Conservation (phyloP, 1,140 invertebrate species). For the Drosophila repleta region DNA sequence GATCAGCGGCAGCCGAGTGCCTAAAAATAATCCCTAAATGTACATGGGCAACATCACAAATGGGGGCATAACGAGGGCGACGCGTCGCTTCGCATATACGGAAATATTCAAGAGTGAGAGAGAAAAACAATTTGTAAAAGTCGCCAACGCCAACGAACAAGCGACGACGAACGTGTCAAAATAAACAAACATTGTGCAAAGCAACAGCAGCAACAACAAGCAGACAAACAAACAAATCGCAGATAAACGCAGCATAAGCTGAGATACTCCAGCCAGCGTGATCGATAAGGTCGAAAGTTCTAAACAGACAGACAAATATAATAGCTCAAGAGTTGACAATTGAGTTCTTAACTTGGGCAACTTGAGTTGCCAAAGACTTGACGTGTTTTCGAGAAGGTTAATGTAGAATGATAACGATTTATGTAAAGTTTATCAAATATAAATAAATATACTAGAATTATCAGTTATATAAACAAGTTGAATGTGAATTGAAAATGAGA, state of each 20-base stretch:
- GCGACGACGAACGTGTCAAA: slow-evolving; percentile 52
- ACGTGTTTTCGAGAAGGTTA: background rate
- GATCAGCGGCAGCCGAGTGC: slow-evolving; percentile 42
- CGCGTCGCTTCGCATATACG: slow-evolving; percentile 26
- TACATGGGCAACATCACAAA: background rate
- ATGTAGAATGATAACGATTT: too few relatives aligned
- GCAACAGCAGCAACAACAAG: background rate
- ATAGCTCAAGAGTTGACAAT: background rate
- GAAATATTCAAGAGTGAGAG: slow-evolving; percentile 37
- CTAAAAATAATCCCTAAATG: slow-evolving; percentile 48
- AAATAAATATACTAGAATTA: background rate
- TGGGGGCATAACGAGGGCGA: slow-evolving; percentile 30
- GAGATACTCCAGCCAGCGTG: slow-evolving; percentile 2
- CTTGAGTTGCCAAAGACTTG: background rate
- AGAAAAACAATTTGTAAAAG: slow-evolving; percentile 49
- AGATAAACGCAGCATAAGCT: slow-evolving; percentile 10
- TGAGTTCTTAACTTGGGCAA: background rate
- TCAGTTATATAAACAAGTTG: background rate
- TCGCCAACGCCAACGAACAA: slow-evolving; percentile 48
- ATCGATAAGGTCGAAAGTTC: slow-evolving; percentile 11
- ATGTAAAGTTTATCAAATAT: too few relatives aligned
- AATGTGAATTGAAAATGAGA: too few relatives aligned
- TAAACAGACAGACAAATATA: too few relatives aligned
- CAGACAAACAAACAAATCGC: slow-evolving; percentile 40
- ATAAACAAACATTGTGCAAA: slow-evolving; percentile 61